Conservation (phyloP, 64 coral and sea anemone genomes). For the Stichodactyla helianthus region DNA sequence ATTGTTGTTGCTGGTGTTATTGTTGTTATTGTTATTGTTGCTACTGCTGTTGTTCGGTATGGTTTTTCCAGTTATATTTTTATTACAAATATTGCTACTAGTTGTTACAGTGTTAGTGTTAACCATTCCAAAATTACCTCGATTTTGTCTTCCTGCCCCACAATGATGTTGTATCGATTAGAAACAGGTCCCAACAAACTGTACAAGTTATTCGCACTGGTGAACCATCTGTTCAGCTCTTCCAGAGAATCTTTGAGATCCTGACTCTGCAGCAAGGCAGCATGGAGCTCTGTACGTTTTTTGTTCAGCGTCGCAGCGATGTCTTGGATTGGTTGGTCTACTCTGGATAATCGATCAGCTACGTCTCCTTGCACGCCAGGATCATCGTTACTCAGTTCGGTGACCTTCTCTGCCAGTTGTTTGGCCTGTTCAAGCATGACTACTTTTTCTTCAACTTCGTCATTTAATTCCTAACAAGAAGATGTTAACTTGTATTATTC, state of each 20-base stretch:
- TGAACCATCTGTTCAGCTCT: conserved; percentile 65
- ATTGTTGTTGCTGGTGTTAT: background rate
- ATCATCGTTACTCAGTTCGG: conserved; percentile 81
- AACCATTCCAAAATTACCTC: conserved; percentile 22
- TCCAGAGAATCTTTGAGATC: conserved; percentile 69
- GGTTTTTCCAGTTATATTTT: background rate
- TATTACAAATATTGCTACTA: no score
- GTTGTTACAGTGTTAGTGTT: no score
- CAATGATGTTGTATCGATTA: conserved; percentile 65
- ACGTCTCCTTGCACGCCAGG: conserved; percentile 52
- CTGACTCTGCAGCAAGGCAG: conserved; percentile 53
- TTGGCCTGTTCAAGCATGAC: conserved; percentile 66
- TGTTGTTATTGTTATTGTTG: background rate
- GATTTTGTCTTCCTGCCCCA: conserved; percentile 70
- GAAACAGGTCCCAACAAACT: conserved; percentile 66
- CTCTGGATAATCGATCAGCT: conserved; percentile 49
- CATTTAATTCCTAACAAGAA: conserved; percentile 48
- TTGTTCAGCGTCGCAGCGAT: conserved; percentile 41
- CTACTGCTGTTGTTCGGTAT: no score
- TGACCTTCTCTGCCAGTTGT: conserved; percentile 70
- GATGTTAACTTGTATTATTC: background rate
- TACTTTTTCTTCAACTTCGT: conserved; percentile 61
- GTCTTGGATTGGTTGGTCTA: conserved; percentile 62
- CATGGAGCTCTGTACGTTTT: conserved; percentile 62
- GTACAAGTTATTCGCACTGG: conserved; percentile 58